Evolutionary conservation across 2,113 vertebrate genomes (phyloP).

Genomic region (Barnardius zonarius): DNA sequence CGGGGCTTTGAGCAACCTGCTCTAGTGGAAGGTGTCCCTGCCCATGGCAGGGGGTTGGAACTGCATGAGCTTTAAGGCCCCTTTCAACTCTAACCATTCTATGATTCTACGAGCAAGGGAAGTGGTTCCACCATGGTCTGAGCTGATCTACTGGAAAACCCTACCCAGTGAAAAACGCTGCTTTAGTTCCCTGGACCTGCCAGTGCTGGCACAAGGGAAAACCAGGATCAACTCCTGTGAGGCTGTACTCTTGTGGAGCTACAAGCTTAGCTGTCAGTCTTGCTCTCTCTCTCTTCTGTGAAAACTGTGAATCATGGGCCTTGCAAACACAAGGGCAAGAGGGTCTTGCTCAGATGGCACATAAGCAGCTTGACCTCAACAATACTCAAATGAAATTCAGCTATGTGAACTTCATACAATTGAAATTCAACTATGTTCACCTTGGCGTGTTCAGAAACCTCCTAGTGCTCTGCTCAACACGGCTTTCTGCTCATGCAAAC

Average conservation of each 20-base stretch:
- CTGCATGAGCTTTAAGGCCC: not conserved
- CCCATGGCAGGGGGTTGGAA: not conserved
- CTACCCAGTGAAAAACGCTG: not conserved
- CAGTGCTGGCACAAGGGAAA: not conserved
- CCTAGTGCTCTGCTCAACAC: not conserved
- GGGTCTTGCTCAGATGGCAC: not conserved
- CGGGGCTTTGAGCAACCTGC: not conserved
- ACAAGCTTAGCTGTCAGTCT: not conserved
- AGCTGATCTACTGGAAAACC: not conserved
- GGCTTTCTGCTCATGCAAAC: not conserved
- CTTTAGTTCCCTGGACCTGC: not conserved
- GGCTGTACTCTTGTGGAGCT: not conserved
- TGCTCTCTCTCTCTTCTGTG: not conserved
- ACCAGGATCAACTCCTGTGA: not conserved
- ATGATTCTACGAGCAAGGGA: not conserved
- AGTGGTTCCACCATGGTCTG: not conserved
- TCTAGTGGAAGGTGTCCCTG: not conserved
- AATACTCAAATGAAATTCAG: not conserved
- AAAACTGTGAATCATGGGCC: not conserved
- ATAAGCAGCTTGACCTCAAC: fast-evolving
- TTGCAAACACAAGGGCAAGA: not conserved
- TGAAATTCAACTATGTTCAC: not conserved
- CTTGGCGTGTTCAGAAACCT: not conserved
- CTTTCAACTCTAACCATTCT: not conserved
- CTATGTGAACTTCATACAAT: not conserved